phyloP scores from a whole-genome alignment of 2,888 invertebrate species.

The Formica aserva region DNA sequence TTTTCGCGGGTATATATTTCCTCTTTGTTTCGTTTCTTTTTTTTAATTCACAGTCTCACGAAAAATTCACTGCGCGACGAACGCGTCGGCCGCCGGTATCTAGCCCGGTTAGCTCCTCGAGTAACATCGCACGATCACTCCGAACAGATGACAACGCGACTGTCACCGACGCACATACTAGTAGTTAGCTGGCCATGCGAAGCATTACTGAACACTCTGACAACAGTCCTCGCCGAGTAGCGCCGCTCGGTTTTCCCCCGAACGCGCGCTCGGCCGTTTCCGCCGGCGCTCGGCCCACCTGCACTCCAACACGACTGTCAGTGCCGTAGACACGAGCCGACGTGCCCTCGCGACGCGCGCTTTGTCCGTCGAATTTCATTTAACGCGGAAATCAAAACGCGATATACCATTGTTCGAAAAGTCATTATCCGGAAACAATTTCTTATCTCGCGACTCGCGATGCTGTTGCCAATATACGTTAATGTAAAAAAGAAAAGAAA shows the following conservation, averaged over 20 bases:
- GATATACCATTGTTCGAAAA: background rate
- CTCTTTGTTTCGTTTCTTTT: slow-evolving; percentile 17
- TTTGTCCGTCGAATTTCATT: slow-evolving; percentile 12
- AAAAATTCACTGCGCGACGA: slow-evolving; percentile 59
- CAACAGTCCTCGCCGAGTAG: slow-evolving; percentile 82
- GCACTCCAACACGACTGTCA: slow-evolving; percentile 85
- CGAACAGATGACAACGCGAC: slow-evolving; percentile 76
- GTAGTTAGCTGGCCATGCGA: slow-evolving; percentile 83
- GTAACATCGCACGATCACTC: slow-evolving; percentile 80
- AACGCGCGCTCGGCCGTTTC: slow-evolving; percentile 82
- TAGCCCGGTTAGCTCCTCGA: slow-evolving; percentile 63
- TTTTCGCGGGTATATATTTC: background rate
- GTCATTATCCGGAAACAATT: background rate
- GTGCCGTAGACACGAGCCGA: slow-evolving; percentile 55
- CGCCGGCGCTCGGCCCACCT: slow-evolving; percentile 87
- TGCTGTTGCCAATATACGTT: background rate
- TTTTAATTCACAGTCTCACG: slow-evolving; percentile 73
- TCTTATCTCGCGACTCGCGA: background rate
- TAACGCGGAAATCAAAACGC: background rate
- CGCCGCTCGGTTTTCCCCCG: slow-evolving; percentile 82
- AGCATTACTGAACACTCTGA: slow-evolving; percentile 85
- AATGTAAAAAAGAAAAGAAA: background rate
- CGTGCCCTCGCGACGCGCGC: slow-evolving; percentile 12
- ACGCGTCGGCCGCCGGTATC: slow-evolving; percentile 53
- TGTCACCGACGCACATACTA: slow-evolving; percentile 80